Evolutionary conservation across 2,113 vertebrate genomes (phyloP).

Genomic region (Coturnix japonica): DNA sequence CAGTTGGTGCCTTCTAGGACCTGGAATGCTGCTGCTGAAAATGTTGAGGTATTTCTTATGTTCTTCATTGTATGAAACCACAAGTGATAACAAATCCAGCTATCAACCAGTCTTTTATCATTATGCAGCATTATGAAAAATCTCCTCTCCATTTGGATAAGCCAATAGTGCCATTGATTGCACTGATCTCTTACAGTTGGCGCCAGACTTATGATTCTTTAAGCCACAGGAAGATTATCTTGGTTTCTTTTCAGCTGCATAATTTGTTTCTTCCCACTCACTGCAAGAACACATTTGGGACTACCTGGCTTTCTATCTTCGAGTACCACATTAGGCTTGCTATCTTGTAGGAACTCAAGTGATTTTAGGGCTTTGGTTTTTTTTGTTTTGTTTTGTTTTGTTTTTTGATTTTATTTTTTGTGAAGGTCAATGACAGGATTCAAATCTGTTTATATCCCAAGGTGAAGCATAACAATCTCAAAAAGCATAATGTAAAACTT

Average conservation of each 20-base stretch:
- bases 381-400: too few relatives aligned
- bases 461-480: neutral
- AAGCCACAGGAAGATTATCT: slow-evolving; percentile 6
- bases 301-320: neutral
- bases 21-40: slow-evolving; percentile 17
- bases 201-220: slow-evolving; percentile 19
- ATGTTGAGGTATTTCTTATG: neutral
- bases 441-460: neutral
- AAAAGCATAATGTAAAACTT: neutral
- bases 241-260: neutral
- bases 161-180: neutral
- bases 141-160: neutral
- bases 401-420: too few relatives aligned
- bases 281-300: neutral
- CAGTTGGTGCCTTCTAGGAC: neutral
- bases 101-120: slow-evolving; percentile 4
- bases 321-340: neutral
- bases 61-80: slow-evolving; percentile 25
- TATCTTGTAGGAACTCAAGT: neutral
- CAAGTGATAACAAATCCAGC: neutral
- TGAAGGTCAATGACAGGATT: neutral
- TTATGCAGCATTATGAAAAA: slow-evolving; percentile 48
- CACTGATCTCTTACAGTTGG: neutral
- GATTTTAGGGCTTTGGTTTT: neutral
- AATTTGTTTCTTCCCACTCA: neutral